Evolutionary conservation across 2,888 invertebrate species (phyloP), one percentile per base, ranked within the genome.

Genomic region (Cheilosia impressa): DNA sequence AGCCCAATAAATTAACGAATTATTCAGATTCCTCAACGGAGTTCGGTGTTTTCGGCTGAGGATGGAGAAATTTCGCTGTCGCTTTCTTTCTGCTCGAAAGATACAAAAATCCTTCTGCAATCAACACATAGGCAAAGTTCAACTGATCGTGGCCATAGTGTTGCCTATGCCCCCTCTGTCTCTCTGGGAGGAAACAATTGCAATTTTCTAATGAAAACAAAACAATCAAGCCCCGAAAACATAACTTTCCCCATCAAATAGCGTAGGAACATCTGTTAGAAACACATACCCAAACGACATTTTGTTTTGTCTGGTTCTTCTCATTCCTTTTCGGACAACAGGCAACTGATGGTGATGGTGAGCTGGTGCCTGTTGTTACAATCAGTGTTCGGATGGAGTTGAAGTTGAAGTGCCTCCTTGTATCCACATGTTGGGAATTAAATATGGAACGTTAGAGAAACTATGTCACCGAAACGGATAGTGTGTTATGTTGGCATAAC

Each of bases 381-480:
- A 53, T 60, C 71, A 82, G 38, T 71, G 53, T 60, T 77, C 53
- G 77, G 66, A 41, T 13, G 45, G 31, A 31, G 31, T 31, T 38
- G 72, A 27, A 60, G 65, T 65, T 71, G 60, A 62, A 45, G 71
- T 81, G 76, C 85, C 76, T 77, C 63, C 72, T 72, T 52, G 50
- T 66, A 77, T 62, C 76, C 75, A 75, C 60, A 15, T 31, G 17
- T 15, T 63, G 10, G 27, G 63, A 71, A 71, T 75, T 66, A 75
- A 73, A 80, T 85, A 80, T 77, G 81, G 77, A 81, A 81, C 77
- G 57, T 65, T 45, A 58, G 81, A 76, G 79, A 85, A 85, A 81
- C 85, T 85, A 81, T 85, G 85, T 85, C 85, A 77, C 68, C 43
- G 80, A 81, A 85, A 85, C 85, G 81, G 80, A 85, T 85, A 85